phyloP scores from a whole-genome alignment of 2,113 vertebrate species.

The Corythaixoides concolor region DNA sequence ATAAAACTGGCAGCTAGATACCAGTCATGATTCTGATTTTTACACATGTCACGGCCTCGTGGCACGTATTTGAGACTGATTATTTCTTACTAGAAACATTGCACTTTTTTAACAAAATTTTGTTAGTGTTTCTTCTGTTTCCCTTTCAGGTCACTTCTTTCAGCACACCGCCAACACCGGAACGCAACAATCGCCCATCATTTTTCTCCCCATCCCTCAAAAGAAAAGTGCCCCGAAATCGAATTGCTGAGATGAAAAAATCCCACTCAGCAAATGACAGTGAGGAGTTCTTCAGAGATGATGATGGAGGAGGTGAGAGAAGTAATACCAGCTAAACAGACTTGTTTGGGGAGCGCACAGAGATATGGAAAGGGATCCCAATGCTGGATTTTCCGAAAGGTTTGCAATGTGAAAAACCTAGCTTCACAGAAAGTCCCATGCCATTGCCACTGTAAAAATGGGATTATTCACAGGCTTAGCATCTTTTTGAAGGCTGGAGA shows the following conservation, averaged over 20 bases:
- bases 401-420: background rate
- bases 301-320: conserved; percentile 79
- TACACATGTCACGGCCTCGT: background rate
- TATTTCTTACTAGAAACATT: background rate
- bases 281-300: conserved; percentile 96
- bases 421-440: background rate
- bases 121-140: background rate
- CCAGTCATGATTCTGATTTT: background rate
- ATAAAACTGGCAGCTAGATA: background rate
- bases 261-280: conserved; percentile 98
- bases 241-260: conserved; percentile 96
- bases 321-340: background rate
- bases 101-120: background rate
- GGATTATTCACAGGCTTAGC: background rate
- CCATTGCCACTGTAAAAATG: background rate
- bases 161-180: conserved; percentile 94
- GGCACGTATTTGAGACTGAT: background rate
- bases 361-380: background rate
- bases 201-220: conserved; percentile 97
- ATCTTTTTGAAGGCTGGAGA: background rate
- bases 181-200: conserved; percentile 89
- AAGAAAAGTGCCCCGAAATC: conserved; percentile 88
- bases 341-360: background rate
- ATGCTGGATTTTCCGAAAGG: background rate
- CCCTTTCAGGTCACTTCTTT: conserved; percentile 91